Conservation (phyloP, 2,113 vertebrate species). For the Formicarius rufipectus region DNA sequence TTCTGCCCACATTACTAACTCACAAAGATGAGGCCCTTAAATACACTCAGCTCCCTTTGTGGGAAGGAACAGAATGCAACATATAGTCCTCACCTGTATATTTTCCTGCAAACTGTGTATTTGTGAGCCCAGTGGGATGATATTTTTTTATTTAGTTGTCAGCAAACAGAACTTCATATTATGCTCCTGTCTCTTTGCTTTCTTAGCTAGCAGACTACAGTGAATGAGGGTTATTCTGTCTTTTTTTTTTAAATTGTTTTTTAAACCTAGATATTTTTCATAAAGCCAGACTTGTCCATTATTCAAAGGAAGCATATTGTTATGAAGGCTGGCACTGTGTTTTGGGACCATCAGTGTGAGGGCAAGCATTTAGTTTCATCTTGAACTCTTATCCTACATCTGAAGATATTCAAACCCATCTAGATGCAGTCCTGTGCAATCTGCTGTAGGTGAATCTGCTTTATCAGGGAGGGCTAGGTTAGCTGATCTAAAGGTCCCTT, state of each 20-base stretch:
- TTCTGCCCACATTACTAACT: slow-evolving; percentile 30
- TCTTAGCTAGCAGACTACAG: neutral
- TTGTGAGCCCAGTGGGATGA: neutral
- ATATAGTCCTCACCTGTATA: neutral
- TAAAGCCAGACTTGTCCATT: neutral
- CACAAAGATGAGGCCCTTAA: neutral
- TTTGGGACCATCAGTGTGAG: neutral
- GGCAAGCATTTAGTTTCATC: neutral
- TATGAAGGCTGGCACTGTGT: neutral
- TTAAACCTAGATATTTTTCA: neutral
- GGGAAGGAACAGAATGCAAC: neutral
- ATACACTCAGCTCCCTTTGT: neutral
- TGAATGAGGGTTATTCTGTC: neutral
- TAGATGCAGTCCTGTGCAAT: neutral
- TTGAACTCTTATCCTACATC: neutral
- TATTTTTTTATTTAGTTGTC: slow-evolving; percentile 25
- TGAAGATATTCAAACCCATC: neutral
- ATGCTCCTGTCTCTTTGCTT: neutral
- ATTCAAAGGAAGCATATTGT: neutral
- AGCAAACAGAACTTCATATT: slow-evolving; percentile 7
- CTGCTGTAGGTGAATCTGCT: neutral
- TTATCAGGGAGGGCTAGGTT: neutral
- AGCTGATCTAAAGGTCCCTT: fast-evolving
- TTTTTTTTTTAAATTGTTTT: neutral
- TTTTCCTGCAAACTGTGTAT: neutral